Percentiles rank a stretch among this genome's conserved stretches.
Conservation (phyloP, 2,113 vertebrate genomes). For the Oryzias melastigma region DNA sequence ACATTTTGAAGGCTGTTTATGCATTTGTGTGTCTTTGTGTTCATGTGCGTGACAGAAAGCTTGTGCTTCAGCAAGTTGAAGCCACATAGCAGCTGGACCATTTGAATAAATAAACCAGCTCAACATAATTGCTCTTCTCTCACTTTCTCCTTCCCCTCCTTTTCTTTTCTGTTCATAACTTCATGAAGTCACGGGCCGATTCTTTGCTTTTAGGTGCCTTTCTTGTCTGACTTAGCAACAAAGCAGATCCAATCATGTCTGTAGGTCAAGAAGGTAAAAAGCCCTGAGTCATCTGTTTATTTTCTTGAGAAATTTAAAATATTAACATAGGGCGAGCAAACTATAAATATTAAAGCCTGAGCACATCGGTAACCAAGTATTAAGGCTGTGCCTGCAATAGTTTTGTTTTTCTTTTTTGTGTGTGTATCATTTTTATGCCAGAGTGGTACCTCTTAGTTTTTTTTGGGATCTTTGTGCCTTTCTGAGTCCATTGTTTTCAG, state of each 20-base stretch:
- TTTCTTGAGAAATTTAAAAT: constrained; percentile 21
- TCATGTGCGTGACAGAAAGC: neutral
- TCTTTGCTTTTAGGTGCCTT: constrained; percentile 51
- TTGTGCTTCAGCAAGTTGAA: constrained; percentile 34
- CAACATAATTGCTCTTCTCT: constrained; percentile 40
- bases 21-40: neutral
- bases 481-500: no score
- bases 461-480: no score
- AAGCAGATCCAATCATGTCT: constrained; percentile 70
- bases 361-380: constrained; percentile 38
- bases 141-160: constrained; percentile 13
- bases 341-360: constrained; percentile 23
- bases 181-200: constrained; percentile 61
- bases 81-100: constrained; percentile 70
- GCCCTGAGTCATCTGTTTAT: constrained; percentile 47
- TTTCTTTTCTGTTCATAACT: constrained; percentile 35
- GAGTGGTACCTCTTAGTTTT: no score
- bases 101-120: constrained; percentile 74
- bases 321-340: constrained; percentile 5
- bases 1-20: neutral
- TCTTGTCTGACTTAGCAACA: constrained; percentile 66
- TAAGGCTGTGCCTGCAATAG: no score
- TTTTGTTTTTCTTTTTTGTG: no score
- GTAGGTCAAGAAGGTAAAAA: constrained; percentile 71
- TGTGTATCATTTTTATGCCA: no score